Base-by-base conservation (phyloP, 2,113 vertebrate genomes). In the Cyprinus carpio region DNA sequence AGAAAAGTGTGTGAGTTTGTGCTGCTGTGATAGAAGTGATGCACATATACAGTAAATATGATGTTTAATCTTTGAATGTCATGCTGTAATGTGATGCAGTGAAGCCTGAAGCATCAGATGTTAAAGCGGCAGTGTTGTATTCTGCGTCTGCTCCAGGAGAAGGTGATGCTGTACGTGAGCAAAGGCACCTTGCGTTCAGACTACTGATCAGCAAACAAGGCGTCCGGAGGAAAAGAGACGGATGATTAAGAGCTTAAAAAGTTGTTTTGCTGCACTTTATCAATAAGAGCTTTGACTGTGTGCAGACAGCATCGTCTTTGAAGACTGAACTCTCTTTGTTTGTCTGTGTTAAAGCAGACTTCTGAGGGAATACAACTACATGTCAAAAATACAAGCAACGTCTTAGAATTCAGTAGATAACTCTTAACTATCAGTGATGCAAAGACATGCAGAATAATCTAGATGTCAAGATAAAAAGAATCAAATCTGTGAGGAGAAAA, bases 141-240 rank as follows among this genome's bases (percentile, higher is more conserved):
- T 58, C 72, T 6, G 40, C 6, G 71, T 25, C 10, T 74, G 71
- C 12, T 37, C 71, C 31, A n/a, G 71, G 12, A 27, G 74, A 75
- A 76, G 74, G 74, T 51, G 79, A 16, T 27, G 43, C 79, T 37
- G 46, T 74, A 31, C 25, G 46, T 75, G 82, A 80, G 82, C 23
- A 88, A 86, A 88, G 84, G 87, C 87, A 88, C 87, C 87, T 88
- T 88, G 82, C 18, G 58, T 75, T 84, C 84, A 86, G 82, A 88
- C 76, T 88, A 86, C 76, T 75, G 75, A 88, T 83, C 64, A 86
- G 51, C 20, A 69, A 51, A 54, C 60, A 75, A 76, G 79, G 71
- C 60, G 3, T 31, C 62, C 62, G 31, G 9, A 49, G 12, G 62
- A 43, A 8, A 10, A 65, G 6, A 56, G 10, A 8, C 49, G 5